phyloP scores from a whole-genome alignment of 2,113 vertebrate species.

The Brachypteracias leptosomus region DNA sequence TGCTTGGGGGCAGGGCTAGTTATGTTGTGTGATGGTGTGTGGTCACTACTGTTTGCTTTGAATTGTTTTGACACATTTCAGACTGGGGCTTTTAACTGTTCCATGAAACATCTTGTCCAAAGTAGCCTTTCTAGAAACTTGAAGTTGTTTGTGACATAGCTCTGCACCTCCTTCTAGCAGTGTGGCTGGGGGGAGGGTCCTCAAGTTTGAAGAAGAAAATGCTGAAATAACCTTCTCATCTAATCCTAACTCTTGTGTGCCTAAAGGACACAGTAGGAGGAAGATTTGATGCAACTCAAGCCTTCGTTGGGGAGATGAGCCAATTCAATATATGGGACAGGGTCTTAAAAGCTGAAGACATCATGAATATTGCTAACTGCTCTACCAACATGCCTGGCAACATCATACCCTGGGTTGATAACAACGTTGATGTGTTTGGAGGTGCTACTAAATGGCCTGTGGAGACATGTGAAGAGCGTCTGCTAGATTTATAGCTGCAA shows the following conservation, averaged over 20 bases:
- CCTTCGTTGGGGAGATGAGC: constrained; percentile 96
- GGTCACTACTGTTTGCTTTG: not conserved
- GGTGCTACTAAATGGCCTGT: constrained; percentile 91
- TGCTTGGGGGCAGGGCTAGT: not conserved
- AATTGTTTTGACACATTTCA: not conserved
- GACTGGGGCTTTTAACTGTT: not conserved
- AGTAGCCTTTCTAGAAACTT: not conserved
- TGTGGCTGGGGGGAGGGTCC: not conserved
- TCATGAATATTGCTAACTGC: constrained; percentile 93
- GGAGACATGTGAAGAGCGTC: constrained; percentile 93
- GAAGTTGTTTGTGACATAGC: not conserved
- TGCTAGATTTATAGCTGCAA: constrained; percentile 87
- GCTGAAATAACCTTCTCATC: not conserved
- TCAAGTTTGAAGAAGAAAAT: not conserved
- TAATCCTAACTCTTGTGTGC: constrained; percentile 20
- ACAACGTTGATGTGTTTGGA: constrained; percentile 92
- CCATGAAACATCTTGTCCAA: not conserved
- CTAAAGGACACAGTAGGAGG: constrained; percentile 92
- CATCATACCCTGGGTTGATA: constrained; percentile 94
- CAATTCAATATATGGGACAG: constrained; percentile 99
- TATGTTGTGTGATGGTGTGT: not conserved
- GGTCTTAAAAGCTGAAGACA: constrained; percentile 89
- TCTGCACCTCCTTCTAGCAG: not conserved
- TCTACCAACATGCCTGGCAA: constrained; percentile 97
- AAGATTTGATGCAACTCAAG: constrained; percentile 96